These are phyloP conservation scores for Leucophora obtusa DNA, from an alignment of 2,888 invertebrate genomes.

Conservation along the genomic window DNA sequence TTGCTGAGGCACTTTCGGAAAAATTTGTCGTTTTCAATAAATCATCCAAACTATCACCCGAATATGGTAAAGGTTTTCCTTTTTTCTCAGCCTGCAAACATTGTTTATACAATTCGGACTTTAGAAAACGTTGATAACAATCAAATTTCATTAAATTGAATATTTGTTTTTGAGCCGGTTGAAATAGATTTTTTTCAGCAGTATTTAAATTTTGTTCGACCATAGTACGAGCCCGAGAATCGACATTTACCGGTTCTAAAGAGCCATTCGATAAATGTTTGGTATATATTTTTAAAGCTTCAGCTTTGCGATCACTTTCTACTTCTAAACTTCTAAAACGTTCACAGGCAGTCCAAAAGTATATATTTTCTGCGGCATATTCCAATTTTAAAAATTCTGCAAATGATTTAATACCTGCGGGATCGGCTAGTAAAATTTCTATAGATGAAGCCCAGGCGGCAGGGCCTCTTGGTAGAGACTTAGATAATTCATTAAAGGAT, in stretches of 20 bases:
- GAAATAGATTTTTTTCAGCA: constrained; percentile 85
- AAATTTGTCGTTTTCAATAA: constrained; percentile 72
- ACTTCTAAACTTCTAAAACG: constrained; percentile 85
- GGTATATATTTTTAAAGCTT: constrained; percentile 90
- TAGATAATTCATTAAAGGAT: constrained; percentile 34
- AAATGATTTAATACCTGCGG: constrained; percentile 93
- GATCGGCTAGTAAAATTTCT: constrained; percentile 93
- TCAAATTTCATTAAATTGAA: constrained; percentile 99
- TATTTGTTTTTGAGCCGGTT: constrained; percentile 94
- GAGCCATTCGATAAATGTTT: constrained; percentile 92
- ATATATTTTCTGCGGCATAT: constrained; percentile 98
- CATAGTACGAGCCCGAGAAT: constrained; percentile 89
- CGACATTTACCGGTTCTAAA: constrained; percentile 96
- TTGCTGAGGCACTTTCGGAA: constrained; percentile 65
- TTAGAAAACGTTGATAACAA: constrained; percentile 93
- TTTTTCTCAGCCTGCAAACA: constrained; percentile 85
- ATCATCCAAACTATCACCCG: constrained; percentile 78
- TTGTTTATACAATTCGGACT: constrained; percentile 92
- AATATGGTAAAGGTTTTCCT: constrained; percentile 81
- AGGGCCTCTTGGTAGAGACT: constrained; percentile 78
- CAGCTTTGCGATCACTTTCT: constrained; percentile 80
- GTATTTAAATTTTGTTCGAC: constrained; percentile 83
- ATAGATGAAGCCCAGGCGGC: constrained; percentile 93
- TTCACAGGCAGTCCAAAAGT: constrained; percentile 98
- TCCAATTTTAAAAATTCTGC: constrained; percentile 97